phyloP scores from a whole-genome alignment of 1,140 invertebrate genomes.

The Lordiphosa clarofinis region DNA sequence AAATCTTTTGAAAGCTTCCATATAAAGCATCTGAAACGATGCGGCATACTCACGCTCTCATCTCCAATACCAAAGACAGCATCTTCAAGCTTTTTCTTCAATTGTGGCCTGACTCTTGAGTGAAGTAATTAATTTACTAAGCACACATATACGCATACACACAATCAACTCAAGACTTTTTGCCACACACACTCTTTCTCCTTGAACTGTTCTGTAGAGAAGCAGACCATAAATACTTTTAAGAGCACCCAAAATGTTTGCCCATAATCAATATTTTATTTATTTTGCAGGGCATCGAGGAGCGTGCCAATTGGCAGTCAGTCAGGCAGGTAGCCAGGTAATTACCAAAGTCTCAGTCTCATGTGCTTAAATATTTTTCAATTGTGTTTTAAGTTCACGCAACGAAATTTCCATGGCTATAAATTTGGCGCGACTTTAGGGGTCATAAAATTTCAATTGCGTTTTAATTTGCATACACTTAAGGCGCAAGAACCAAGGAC shows the following conservation, averaged over 20 bases:
- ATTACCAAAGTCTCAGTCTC: conserved; percentile 48
- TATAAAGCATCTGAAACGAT: too few relatives aligned
- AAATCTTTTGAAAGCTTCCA: too few relatives aligned
- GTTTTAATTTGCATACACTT: conserved; percentile 73
- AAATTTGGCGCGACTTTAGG: conserved; percentile 56
- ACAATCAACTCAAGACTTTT: conserved; percentile 2
- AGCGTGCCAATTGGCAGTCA: conserved; percentile 43
- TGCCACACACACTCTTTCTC: conserved; percentile 16
- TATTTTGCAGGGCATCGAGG: conserved; percentile 15
- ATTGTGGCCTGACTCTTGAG: conserved; percentile 18
- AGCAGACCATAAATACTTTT: conserved; percentile 46
- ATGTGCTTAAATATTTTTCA: conserved; percentile 64
- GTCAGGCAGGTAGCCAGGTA: conserved; percentile 9
- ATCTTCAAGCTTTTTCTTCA: not conserved
- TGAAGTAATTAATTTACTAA: conserved; percentile 68
- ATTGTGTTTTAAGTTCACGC: conserved; percentile 47
- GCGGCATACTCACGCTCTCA: not conserved
- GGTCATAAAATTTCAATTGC: conserved; percentile 71
- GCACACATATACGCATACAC: conserved; percentile 22
- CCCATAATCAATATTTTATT: conserved; percentile 70
- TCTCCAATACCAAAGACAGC: conserved; percentile 1
- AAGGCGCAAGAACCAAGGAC: conserved; percentile 27
- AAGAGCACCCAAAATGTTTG: conserved; percentile 34
- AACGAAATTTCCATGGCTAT: conserved; percentile 35
- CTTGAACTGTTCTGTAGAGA: not conserved